Evolutionary conservation across 2,888 invertebrate species (phyloP).

Genomic region (Euplexia lucipara): DNA sequence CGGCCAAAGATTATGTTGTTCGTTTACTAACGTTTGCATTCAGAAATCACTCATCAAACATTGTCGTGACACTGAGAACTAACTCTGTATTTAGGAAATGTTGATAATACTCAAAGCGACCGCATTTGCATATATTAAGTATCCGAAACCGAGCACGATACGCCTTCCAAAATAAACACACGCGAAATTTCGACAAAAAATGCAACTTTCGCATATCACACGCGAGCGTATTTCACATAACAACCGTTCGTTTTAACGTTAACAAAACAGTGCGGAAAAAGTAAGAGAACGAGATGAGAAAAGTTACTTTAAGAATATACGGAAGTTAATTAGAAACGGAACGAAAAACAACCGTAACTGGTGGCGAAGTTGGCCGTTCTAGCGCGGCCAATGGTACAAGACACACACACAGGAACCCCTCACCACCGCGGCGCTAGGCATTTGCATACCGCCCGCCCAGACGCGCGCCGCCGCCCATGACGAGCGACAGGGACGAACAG

Average conservation of each 20-base stretch:
- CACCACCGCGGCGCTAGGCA: slow-evolving; percentile 86
- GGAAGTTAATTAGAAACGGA: slow-evolving; percentile 91
- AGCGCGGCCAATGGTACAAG: slow-evolving; percentile 90
- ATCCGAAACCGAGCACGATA: slow-evolving; percentile 74
- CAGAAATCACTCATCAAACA: slow-evolving; percentile 83
- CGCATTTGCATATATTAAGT: slow-evolving; percentile 81
- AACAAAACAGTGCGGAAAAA: slow-evolving; percentile 80
- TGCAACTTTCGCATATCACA: slow-evolving; percentile 84
- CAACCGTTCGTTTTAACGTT: slow-evolving; percentile 78
- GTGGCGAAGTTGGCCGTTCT: slow-evolving; percentile 91
- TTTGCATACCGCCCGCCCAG: slow-evolving; percentile 91
- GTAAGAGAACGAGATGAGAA: slow-evolving; percentile 87
- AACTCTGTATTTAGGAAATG: slow-evolving; percentile 72
- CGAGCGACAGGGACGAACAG: slow-evolving; percentile 87
- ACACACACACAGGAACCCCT: slow-evolving; percentile 87
- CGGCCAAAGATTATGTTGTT: slow-evolving; percentile 76
- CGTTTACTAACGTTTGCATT: slow-evolving; percentile 76
- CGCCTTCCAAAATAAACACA: slow-evolving; percentile 80
- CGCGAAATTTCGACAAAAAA: slow-evolving; percentile 73
- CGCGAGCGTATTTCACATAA: slow-evolving; percentile 85
- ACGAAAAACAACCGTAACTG: slow-evolving; percentile 92
- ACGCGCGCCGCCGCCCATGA: slow-evolving; percentile 90
- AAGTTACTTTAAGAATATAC: slow-evolving; percentile 90
- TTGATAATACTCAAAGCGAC: slow-evolving; percentile 74
- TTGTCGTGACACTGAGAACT: slow-evolving; percentile 83